A percentile compares a stretch with the other conserved stretches of the same genome.
Conservation (phyloP, 2,113 vertebrate genomes). For the Muntiacus reevesi region DNA sequence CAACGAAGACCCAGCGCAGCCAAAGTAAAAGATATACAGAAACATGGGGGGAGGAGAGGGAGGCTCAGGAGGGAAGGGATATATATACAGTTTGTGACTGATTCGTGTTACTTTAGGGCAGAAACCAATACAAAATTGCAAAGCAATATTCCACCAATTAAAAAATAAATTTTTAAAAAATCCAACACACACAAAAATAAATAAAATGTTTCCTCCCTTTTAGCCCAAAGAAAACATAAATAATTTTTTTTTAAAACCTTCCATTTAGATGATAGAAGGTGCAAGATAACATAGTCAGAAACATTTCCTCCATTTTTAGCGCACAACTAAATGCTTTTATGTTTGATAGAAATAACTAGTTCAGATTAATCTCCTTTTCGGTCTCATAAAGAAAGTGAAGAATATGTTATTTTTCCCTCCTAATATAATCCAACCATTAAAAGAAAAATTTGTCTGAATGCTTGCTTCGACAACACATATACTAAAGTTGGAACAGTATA, state of each 20-base stretch:
- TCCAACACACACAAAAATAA: not conserved
- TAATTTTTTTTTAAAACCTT: not conserved
- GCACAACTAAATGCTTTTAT: not conserved
- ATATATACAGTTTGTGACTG: not conserved
- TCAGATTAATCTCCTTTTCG: not conserved
- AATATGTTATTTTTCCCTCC: not conserved
- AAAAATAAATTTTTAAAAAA: not conserved
- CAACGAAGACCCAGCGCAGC: not conserved
- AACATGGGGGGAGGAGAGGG: not conserved
- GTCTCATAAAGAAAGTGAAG: not conserved
- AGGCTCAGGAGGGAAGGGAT: not conserved
- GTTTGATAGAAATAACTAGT: not conserved
- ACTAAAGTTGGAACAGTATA: not conserved
- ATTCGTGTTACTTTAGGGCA: not conserved
- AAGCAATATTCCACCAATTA: not conserved
- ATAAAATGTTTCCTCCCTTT: not conserved
- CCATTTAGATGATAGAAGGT: not conserved
- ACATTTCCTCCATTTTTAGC: not conserved
- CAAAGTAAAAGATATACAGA: not conserved
- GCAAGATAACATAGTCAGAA: not conserved
- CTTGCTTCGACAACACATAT: not conserved
- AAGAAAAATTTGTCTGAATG: not conserved
- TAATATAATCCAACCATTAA: not conserved
- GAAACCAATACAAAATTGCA: not conserved
- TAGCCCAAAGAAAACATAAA: not conserved